A percentile compares a stretch with the other conserved stretches of the same genome.
These are phyloP conservation scores for Atractosteus spatula DNA, from an alignment of 2,113 vertebrate species.

Conservation along the genomic window DNA sequence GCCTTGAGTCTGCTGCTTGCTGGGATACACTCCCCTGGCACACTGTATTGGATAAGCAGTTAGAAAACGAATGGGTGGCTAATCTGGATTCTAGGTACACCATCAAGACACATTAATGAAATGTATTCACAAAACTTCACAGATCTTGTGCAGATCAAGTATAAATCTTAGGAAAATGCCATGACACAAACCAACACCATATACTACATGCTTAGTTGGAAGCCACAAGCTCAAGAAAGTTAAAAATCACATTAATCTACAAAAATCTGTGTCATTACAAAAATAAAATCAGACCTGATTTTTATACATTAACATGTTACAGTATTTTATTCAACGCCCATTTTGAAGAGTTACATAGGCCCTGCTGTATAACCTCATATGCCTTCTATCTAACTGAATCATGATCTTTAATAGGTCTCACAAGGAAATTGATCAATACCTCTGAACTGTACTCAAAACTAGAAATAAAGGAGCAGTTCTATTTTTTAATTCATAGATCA, in stretches of 20 bases:
- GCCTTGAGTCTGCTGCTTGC: no score
- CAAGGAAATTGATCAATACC: constrained; percentile 14
- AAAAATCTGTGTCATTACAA: neutral
- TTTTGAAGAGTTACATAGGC: constrained; percentile 16
- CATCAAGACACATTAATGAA: no score
- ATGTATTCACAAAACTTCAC: no score
- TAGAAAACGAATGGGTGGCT: no score
- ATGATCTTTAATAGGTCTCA: constrained; percentile 15
- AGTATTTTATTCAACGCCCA: constrained; percentile 17
- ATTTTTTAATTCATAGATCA: neutral
- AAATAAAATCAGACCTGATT: neutral
- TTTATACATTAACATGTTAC: neutral
- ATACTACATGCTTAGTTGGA: constrained; percentile 13
- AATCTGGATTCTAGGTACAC: no score
- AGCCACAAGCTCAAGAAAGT: constrained; percentile 7
- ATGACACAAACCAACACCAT: neutral
- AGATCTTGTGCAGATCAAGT: neutral
- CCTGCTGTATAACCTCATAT: constrained; percentile 4
- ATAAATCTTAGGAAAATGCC: neutral
- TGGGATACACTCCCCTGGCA: no score
- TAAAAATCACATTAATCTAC: neutral
- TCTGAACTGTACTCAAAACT: constrained; percentile 13
- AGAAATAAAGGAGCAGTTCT: neutral
- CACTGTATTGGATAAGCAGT: no score
- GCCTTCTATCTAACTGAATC: constrained; percentile 23